Conservation (phyloP, 1,140 invertebrate genomes). For the Cydia pomonella region DNA sequence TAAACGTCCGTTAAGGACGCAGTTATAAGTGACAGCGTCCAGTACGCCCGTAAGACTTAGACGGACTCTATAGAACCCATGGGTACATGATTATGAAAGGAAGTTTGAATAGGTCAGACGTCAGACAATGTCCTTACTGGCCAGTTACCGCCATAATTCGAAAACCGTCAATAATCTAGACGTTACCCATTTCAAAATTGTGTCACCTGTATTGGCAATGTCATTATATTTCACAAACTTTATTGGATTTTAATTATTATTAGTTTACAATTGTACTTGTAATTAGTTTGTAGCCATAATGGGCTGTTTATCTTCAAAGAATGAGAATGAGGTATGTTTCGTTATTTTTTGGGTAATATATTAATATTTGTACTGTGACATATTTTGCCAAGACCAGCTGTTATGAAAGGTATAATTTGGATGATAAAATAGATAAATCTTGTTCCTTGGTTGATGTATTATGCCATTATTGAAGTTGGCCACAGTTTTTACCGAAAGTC, state of each 20-base stretch:
- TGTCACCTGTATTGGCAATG: slow-evolving; percentile 70
- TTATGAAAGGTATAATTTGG: not conserved
- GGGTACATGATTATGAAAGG: not conserved
- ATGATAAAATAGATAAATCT: too few relatives aligned
- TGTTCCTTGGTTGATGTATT: too few relatives aligned
- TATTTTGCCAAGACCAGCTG: not conserved
- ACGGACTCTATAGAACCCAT: too few relatives aligned
- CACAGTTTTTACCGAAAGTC: too few relatives aligned
- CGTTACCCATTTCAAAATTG: slow-evolving; percentile 55
- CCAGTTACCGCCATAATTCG: slow-evolving; percentile 39
- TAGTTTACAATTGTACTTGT: slow-evolving; percentile 52
- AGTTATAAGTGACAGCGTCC: too few relatives aligned
- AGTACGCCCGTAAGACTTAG: too few relatives aligned
- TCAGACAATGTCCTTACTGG: not conserved
- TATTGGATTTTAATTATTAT: slow-evolving; percentile 52
- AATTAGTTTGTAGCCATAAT: slow-evolving; percentile 50
- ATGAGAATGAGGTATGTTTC: slow-evolving; percentile 51
- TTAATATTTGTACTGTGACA: not conserved
- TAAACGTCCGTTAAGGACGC: too few relatives aligned
- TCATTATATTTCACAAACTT: slow-evolving; percentile 61
- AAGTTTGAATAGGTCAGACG: not conserved
- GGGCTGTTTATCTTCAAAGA: slow-evolving; percentile 67
- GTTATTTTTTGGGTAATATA: not conserved
- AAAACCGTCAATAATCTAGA: slow-evolving; percentile 68
- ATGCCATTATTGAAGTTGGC: too few relatives aligned